Evolutionary conservation across 2,888 invertebrate genomes (phyloP).

Genomic region (Drosophila flavopinicola): DNA sequence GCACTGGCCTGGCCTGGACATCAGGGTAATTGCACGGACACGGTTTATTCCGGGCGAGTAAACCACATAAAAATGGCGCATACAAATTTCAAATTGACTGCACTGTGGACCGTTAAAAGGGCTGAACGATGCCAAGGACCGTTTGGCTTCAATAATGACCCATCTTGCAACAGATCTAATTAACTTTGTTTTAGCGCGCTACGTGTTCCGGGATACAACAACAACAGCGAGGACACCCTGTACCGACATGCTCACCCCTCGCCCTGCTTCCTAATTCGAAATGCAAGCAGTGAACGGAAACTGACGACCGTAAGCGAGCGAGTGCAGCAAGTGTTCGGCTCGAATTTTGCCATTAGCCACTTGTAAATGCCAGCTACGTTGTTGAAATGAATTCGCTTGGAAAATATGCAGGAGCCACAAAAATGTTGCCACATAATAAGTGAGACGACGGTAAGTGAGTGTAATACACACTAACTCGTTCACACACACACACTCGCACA

Average conservation of each 20-base stretch:
- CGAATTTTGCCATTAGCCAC: constrained; percentile 39
- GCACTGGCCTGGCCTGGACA: not conserved
- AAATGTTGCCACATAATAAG: constrained; percentile 40
- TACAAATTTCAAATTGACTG: constrained; percentile 61
- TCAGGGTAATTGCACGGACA: constrained; percentile 43
- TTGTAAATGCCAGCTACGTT: constrained; percentile 40
- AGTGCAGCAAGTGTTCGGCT: constrained; percentile 63
- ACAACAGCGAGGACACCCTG: constrained; percentile 10
- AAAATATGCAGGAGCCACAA: constrained; percentile 61
- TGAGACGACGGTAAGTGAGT: constrained; percentile 14
- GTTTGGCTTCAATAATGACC: constrained; percentile 65
- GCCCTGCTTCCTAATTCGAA: constrained; percentile 7
- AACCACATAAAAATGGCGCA: constrained; percentile 56
- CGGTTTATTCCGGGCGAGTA: constrained; percentile 61
- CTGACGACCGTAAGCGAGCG: constrained; percentile 64
- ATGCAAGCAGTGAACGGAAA: constrained; percentile 39
- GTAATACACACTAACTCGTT: constrained; percentile 31
- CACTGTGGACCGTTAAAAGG: constrained; percentile 51
- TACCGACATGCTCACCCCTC: too few relatives aligned
- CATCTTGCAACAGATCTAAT: constrained; percentile 77
- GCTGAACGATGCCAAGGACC: constrained; percentile 30
- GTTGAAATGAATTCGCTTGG: constrained; percentile 63
- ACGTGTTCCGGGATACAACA: constrained; percentile 59
- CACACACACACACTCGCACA: constrained; percentile 10
- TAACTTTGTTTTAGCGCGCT: constrained; percentile 73